Percentiles rank a stretch among this genome's conserved stretches.
Evolutionary conservation across 2,113 vertebrate genomes (phyloP).

Genomic region (Odocoileus hemionus): DNA sequence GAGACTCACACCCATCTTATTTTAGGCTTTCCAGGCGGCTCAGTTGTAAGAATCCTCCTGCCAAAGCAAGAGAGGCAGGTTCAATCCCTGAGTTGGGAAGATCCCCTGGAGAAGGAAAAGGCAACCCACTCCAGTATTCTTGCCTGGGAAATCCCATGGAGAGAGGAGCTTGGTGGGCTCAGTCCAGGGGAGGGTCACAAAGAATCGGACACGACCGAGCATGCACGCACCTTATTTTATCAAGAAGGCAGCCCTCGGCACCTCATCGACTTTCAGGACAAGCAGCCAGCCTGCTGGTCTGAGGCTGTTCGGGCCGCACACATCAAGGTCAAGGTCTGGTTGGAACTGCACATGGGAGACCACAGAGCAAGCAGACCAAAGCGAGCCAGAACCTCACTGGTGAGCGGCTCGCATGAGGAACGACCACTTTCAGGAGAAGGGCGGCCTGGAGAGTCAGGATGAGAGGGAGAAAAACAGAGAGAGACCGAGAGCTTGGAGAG

Average conservation of each 20-base stretch:
- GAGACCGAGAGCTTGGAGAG: not conserved
- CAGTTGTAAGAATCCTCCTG: not conserved
- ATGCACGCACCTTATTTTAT: not conserved
- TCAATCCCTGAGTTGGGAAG: not conserved
- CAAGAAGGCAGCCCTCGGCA: not conserved
- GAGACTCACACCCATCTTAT: not conserved
- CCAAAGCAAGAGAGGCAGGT: not conserved
- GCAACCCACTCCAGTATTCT: not conserved
- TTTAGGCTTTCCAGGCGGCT: not conserved
- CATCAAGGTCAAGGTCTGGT: not conserved
- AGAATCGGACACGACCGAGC: not conserved
- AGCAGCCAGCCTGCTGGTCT: not conserved
- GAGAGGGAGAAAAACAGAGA: not conserved
- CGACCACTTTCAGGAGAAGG: not conserved
- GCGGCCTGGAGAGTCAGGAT: not conserved
- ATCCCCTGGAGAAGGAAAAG: not conserved
- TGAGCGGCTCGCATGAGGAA: rapidly evolving
- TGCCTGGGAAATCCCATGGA: not conserved
- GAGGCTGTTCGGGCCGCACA: not conserved
- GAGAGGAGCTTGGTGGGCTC: not conserved
- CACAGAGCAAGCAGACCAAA: not conserved
- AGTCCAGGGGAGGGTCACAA: not conserved
- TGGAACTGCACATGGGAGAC: not conserved
- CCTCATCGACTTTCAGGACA: no score
- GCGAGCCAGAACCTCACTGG: rapidly evolving